phyloP scores from a whole-genome alignment of 2,113 vertebrate genomes.

The Upupa epops region DNA sequence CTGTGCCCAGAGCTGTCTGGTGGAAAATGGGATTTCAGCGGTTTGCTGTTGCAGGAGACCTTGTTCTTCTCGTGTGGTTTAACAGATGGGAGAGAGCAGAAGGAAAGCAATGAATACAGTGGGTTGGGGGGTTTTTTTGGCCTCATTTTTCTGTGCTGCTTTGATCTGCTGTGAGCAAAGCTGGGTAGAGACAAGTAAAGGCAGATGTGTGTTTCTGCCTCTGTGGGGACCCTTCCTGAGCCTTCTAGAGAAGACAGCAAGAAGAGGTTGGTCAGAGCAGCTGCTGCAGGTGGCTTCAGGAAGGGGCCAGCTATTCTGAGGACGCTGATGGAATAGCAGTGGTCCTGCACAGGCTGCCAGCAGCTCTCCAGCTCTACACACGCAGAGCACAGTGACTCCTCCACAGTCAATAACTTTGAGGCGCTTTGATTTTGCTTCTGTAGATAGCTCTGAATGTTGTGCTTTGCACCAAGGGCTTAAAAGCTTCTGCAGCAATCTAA shows the following conservation, averaged over 20 bases:
- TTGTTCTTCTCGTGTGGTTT: not conserved
- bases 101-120: not conserved
- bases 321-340: fast-evolving
- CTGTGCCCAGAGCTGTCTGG: not conserved
- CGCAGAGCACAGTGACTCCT: not conserved
- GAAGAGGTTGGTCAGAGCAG: not conserved
- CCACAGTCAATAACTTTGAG: not conserved
- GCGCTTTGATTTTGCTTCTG: not conserved
- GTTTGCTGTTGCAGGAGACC: not conserved
- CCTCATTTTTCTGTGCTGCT: not conserved
- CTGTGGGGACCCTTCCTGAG: not conserved
- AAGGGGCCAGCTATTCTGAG: not conserved
- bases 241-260: not conserved
- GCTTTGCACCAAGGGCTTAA: not conserved
- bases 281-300: not conserved
- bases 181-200: not conserved
- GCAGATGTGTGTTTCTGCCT: not conserved
- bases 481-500: not conserved
- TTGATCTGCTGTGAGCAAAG: not conserved
- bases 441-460: not conserved
- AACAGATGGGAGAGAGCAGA: not conserved
- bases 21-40: not conserved
- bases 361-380: fast-evolving
- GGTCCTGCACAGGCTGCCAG: not conserved
- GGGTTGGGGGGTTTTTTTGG: not conserved